These are phyloP conservation scores for Paracanthobrama guichenoti DNA, from an alignment of 2,113 vertebrate species.

Conservation along the genomic window DNA sequence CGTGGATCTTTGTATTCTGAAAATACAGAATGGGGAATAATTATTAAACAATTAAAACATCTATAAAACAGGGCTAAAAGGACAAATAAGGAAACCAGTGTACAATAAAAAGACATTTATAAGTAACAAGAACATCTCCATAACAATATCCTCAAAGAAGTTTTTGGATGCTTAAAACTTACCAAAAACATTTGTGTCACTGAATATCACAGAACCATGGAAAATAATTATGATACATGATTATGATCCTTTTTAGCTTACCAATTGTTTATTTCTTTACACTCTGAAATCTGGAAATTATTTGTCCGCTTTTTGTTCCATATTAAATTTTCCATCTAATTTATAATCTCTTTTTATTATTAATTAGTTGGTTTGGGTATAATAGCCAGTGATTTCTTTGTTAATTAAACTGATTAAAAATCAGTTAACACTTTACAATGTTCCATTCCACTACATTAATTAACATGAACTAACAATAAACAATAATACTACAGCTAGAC, in stretches of 20 bases:
- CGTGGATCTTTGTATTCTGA: conserved; percentile 95
- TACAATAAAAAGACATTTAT: not conserved
- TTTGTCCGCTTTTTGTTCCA: not conserved
- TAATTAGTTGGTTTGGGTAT: not conserved
- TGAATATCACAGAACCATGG: not conserved
- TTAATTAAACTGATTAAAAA: too few species aligned
- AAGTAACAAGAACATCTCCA: too few species aligned
- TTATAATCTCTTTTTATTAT: not conserved
- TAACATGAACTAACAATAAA: too few species aligned
- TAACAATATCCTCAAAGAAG: not conserved
- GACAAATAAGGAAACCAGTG: not conserved
- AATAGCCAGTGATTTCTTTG: not conserved
- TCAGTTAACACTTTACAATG: too few species aligned
- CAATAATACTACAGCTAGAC: too few species aligned
- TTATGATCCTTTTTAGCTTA: not conserved
- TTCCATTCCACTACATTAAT: too few species aligned
- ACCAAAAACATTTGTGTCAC: not conserved
- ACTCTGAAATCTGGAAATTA: not conserved
- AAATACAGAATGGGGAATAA: conserved; percentile 37
- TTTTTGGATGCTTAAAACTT: not conserved
- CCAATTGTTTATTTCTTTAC: not conserved
- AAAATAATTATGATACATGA: not conserved
- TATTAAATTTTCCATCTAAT: not conserved
- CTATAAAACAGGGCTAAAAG: not conserved
- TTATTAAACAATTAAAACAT: not conserved